Evolutionary conservation across 1,140 invertebrate species (phyloP), one percentile per base, ranked within the genome.

Genomic region (Philopotamus ludificatus): DNA sequence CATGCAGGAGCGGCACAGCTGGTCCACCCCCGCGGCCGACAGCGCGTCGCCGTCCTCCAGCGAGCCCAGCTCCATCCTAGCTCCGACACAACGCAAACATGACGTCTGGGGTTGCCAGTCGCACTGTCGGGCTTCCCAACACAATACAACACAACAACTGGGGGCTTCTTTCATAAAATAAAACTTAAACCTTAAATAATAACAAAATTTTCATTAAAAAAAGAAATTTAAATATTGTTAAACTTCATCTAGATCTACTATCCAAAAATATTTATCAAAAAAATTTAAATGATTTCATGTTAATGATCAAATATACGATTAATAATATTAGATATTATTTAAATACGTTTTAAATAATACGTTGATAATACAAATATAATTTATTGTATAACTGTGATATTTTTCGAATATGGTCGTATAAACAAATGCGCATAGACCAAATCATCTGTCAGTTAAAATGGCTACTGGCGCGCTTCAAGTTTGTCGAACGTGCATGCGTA

Each of bases 1-100:
- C 75, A 80, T 79, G 71, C 78, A 81, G 34, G 75, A 77, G 10
- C 78, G 72, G 72, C 79, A 81, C 23, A 73, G 74, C 10, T 57
- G 63, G 18, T 65, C 59, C 12, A 69, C 39, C 15, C 51, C 21
- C 25, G 53, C 34, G 3, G 15, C 55, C 7, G 18, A 12, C 42
- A 42, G 39, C 41, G 39, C 41, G 7, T 20, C 28, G 25, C 26
- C 45, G 15, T 3, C 21, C 2, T 10, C 58, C 42, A 21, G 42
- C 3, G 7, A 9, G 7, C 58, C 42, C 8, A 18, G 47, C 22
- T 42, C 54, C 41, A 55, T 61, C 34, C 20, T 42, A 54, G 26
- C 50, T 25, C 10, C 12, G 47, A 66, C 63, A n/a, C 58, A 65
- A 65, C 67, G 67, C 63, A 69, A 69, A 65, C 64, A 65, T 69